Conservation (phyloP, 2,113 vertebrate species). For the Nannospalax galili region DNA sequence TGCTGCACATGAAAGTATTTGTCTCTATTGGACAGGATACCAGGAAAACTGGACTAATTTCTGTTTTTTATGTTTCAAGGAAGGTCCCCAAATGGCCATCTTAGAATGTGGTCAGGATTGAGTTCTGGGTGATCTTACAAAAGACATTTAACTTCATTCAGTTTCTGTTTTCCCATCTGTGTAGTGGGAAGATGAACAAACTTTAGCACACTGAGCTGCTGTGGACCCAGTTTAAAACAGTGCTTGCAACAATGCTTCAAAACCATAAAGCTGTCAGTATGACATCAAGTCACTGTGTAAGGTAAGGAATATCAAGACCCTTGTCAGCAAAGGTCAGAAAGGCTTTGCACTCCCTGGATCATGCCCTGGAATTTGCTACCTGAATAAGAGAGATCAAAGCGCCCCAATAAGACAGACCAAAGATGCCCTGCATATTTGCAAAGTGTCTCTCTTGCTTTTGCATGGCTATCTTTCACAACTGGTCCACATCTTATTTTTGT, state of each 20-base stretch:
- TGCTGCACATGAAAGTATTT: not conserved
- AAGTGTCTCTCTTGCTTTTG: not conserved
- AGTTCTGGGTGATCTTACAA: not conserved
- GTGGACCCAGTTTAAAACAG: not conserved
- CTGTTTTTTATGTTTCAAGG: not conserved
- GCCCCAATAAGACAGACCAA: not conserved
- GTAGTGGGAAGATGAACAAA: not conserved
- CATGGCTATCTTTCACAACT: not conserved
- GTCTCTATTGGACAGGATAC: not conserved
- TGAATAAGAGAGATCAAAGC: not conserved
- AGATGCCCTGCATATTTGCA: not conserved
- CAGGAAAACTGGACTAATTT: not conserved
- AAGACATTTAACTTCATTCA: not conserved
- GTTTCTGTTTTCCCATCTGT: not conserved
- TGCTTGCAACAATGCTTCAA: not conserved
- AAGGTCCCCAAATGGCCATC: constrained; percentile 10
- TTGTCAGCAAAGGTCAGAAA: not conserved
- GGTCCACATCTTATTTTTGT: not conserved
- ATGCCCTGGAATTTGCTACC: not conserved
- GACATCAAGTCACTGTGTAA: not conserved
- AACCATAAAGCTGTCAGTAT: not conserved
- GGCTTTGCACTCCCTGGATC: not conserved
- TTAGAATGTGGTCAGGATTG: not conserved
- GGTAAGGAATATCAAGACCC: not conserved
- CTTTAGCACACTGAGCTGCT: not conserved